Evolutionary conservation across 2,888 invertebrate species (phyloP), one percentile per base, ranked within the genome.

Genomic region (Coleophora deauratella): DNA sequence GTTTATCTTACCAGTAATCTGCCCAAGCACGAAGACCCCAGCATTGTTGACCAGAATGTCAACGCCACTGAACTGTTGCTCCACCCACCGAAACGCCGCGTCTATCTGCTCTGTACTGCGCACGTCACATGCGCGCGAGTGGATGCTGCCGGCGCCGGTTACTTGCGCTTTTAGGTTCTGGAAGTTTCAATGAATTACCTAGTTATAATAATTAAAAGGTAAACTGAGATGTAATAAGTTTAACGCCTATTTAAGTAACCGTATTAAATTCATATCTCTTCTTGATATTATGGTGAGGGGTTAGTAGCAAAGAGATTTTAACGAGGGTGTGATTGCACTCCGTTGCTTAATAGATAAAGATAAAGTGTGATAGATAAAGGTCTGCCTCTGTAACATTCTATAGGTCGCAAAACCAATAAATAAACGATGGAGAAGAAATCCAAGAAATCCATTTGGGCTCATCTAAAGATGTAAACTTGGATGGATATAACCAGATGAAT

Each of bases 1-100:
- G n/a, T n/a, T n/a, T n/a, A n/a, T n/a, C n/a, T 31, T 33, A 60
- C 63, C 67, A 34, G 62, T 63, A 15, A 67, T 55, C 33, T 58
- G 46, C 21, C 66, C 67, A 3, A 38, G 44, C 13, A 39, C 15
- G 27, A 58, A 46, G 3, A 67, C 49, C 0, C 72, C 76, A 15
- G 77, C 77, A 38, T 75, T 75, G 48, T 76, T 77, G 8, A 77
- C 59, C 10, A 78, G 51, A 4, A 76, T 44, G 35, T 75, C 63
- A 0, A 59, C 51, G 3, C 71, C 71, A 0, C 61, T 66, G 37
- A 57, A 53, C 9, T 52, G 44, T 2, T 66, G 52, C 11, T 70
- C 68, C 10, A 69, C 42, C 62, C 68, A 66, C 11, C 50, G 27
- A 47, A 76, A 76, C 1, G 62, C 50, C 2, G 50, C 52, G 0